These are phyloP conservation scores for Neoaliturus tenellus DNA, from an alignment of 2,888 invertebrate species.

Conservation along the genomic window DNA sequence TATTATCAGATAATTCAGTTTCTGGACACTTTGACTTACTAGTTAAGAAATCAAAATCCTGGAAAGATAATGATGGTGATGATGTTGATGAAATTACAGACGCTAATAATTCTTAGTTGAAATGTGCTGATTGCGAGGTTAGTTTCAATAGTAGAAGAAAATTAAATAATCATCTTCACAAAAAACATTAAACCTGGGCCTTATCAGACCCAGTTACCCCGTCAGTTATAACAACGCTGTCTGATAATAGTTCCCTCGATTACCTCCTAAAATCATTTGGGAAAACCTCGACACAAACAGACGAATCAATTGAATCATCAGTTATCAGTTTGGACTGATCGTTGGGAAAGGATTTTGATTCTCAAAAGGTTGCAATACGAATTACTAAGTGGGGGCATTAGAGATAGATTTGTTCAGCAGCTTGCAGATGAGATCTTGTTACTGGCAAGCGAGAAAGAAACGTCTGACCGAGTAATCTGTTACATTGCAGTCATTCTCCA, in stretches of 20 bases:
- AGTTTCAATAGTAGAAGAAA: not conserved
- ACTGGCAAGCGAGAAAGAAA: not conserved
- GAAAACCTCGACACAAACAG: not conserved
- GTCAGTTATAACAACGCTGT: not conserved
- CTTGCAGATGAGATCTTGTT: not conserved
- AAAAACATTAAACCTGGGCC: not conserved
- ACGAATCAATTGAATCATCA: not conserved
- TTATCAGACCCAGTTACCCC: not conserved
- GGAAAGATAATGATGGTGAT: not conserved
- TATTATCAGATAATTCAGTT: not conserved
- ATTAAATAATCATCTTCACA: not conserved
- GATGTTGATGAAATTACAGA: not conserved
- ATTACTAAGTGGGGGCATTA: not conserved
- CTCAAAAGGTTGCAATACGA: not conserved
- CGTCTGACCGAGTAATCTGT: not conserved
- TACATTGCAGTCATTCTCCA: not conserved
- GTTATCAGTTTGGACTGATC: not conserved
- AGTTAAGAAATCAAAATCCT: not conserved
- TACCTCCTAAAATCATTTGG: not conserved
- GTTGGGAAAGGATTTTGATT: not conserved
- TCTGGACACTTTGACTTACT: not conserved
- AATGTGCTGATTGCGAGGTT: not conserved
- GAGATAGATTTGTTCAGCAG: not conserved
- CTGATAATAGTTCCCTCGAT: not conserved
- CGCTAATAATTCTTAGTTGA: not conserved